Conservation (phyloP, 1,140 invertebrate genomes). For the Drosophila tani region DNA sequence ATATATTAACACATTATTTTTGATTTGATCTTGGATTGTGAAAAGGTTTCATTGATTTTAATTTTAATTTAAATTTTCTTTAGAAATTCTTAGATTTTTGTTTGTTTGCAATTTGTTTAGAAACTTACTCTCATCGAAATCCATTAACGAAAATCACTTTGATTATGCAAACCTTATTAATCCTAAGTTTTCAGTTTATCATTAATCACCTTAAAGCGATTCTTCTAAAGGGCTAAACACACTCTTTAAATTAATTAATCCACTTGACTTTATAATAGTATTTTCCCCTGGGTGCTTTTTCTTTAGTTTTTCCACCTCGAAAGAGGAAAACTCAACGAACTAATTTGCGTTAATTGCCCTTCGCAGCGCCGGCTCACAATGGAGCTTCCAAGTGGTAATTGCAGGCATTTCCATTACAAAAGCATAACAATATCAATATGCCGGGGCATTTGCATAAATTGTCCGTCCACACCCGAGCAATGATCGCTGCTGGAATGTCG, state of each 20-base stretch:
- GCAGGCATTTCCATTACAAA: slow-evolving; percentile 62
- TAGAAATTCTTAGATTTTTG: too few relatives aligned
- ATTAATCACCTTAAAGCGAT: not conserved
- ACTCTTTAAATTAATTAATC: slow-evolving; percentile 37
- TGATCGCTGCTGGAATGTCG: slow-evolving; percentile 47
- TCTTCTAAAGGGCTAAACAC: slow-evolving; percentile 6
- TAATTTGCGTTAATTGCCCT: slow-evolving; percentile 56
- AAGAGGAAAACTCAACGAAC: slow-evolving; percentile 33
- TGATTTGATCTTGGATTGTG: not conserved
- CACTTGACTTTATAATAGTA: slow-evolving; percentile 20
- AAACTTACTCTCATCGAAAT: not conserved
- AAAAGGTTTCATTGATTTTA: not conserved
- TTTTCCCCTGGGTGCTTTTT: slow-evolving; percentile 23
- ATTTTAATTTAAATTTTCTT: not conserved
- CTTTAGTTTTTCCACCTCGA: slow-evolving; percentile 11
- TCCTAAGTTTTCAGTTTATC: not conserved
- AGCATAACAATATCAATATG: slow-evolving; percentile 65
- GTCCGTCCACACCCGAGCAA: slow-evolving; percentile 22
- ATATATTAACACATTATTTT: slow-evolving; percentile 1
- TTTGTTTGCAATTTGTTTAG: not conserved
- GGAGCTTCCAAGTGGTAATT: slow-evolving; percentile 60
- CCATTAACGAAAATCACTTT: not conserved
- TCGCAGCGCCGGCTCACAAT: slow-evolving; percentile 39
- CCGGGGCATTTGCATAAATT: slow-evolving; percentile 57
- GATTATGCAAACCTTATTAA: not conserved